These are phyloP conservation scores for Orchestes rusci DNA, from an alignment of 2,888 invertebrate genomes.

Conservation along the genomic window DNA sequence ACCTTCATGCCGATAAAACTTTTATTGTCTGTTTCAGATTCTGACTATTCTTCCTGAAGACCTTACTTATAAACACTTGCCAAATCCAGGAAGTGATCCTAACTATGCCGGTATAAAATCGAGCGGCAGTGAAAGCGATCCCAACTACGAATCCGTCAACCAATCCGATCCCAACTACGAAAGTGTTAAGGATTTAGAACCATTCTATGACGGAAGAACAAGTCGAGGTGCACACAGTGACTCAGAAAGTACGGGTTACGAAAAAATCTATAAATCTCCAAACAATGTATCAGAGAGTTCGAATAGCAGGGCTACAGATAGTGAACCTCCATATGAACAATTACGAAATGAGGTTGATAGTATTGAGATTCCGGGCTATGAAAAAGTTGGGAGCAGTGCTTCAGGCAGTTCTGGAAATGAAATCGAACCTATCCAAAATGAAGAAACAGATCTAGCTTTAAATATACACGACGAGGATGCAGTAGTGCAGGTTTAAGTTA, in stretches of 20 bases:
- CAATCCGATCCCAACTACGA: conserved; percentile 74
- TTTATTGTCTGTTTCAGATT: too few relatives aligned
- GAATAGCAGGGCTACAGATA: conserved; percentile 28
- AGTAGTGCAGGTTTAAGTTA: conserved; percentile 33
- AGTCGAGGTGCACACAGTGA: conserved; percentile 35
- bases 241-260: conserved; percentile 33
- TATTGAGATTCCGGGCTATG: conserved; percentile 32
- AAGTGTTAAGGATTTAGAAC: conserved; percentile 69
- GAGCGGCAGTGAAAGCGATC: conserved; percentile 64
- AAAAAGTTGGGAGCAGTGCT: conserved; percentile 30
- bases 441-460: conserved; percentile 15
- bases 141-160: conserved; percentile 61
- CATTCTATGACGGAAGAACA: conserved; percentile 59
- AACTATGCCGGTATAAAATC: conserved; percentile 58
- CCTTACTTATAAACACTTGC: conserved; percentile 29
- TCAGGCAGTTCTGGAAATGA: conserved; percentile 27
- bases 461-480: conserved; percentile 34
- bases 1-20: too few relatives aligned
- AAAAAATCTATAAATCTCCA: conserved; percentile 32
- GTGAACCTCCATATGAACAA: conserved; percentile 34
- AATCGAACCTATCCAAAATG: conserved; percentile 22
- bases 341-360: conserved; percentile 31
- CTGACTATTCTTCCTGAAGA: conserved; percentile 44
- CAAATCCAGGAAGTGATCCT: conserved; percentile 47
- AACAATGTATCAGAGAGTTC: conserved; percentile 34